These are phyloP conservation scores for Strigamia maritima DNA, from an alignment of 2,888 invertebrate genomes.

Conservation along the genomic window DNA sequence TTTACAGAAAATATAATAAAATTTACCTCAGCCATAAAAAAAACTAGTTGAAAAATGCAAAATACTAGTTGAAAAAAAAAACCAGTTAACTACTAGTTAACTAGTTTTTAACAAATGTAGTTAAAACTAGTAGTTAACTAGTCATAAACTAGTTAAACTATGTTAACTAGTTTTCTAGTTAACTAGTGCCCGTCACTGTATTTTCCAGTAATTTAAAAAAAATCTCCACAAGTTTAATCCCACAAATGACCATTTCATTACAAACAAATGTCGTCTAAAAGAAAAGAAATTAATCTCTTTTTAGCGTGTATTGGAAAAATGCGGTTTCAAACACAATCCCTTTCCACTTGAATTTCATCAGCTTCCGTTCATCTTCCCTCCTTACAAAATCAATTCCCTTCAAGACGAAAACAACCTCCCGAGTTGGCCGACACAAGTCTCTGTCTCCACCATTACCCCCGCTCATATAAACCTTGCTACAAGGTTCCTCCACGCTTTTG, in stretches of 20 bases:
- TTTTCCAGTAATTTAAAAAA: no score
- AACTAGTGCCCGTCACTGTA: no score
- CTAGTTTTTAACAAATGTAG: no score
- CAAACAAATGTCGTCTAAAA: not conserved
- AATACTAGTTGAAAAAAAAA: no score
- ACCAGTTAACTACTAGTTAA: no score
- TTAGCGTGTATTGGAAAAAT: not conserved
- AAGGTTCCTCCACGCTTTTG: not conserved
- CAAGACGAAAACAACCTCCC: constrained; percentile 14
- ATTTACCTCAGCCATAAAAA: no score
- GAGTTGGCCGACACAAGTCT: not conserved
- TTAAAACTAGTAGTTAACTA: no score
- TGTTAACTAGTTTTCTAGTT: no score
- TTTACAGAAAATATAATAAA: no score
- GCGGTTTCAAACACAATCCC: not conserved
- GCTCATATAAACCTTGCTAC: not conserved
- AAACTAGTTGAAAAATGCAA: no score
- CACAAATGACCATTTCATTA: not conserved
- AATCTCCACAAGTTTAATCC: not conserved
- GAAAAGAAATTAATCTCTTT: not conserved
- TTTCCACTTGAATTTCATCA: constrained; percentile 19
- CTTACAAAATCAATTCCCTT: constrained; percentile 16
- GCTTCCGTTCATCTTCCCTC: constrained; percentile 8
- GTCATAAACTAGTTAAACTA: no score
- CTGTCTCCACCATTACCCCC: not conserved